Conservation (phyloP, 2,113 vertebrate species). For the Nothoprocta pentlandii region DNA sequence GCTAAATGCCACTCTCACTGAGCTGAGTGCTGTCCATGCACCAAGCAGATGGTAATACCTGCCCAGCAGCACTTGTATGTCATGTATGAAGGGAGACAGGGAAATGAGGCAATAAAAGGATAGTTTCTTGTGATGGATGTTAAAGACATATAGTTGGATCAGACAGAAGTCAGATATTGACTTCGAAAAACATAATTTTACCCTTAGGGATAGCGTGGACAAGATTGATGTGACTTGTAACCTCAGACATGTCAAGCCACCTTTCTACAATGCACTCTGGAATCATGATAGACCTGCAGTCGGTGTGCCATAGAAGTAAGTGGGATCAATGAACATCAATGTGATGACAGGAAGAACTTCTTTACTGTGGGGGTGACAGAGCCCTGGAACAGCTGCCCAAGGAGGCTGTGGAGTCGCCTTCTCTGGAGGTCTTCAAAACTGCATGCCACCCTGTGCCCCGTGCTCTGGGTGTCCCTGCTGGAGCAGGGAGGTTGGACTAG, state of each 20-base stretch:
- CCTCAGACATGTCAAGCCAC: not conserved
- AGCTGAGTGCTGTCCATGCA: not conserved
- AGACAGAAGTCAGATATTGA: not conserved
- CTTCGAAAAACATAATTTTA: not conserved
- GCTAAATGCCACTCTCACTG: not conserved
- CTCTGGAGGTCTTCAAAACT: too few relatives aligned
- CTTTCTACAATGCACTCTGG: not conserved
- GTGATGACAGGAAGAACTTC: too few relatives aligned
- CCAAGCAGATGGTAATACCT: fast-evolving
- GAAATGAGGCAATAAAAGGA: not conserved
- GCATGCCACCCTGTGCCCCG: too few relatives aligned
- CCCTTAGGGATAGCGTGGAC: not conserved
- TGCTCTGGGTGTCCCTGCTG: too few relatives aligned
- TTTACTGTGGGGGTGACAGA: too few relatives aligned
- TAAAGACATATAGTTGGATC: not conserved
- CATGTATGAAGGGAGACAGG: not conserved
- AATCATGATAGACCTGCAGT: not conserved
- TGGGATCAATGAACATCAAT: not conserved
- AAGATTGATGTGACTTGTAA: not conserved
- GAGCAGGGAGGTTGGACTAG: too few relatives aligned
- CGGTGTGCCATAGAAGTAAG: not conserved
- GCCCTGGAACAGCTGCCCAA: too few relatives aligned
- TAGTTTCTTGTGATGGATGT: not conserved
- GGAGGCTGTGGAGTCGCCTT: too few relatives aligned
- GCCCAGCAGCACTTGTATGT: fast-evolving